Conservation (phyloP, 2,797 vertebrate genomes). For the Tapirus indicus region DNA sequence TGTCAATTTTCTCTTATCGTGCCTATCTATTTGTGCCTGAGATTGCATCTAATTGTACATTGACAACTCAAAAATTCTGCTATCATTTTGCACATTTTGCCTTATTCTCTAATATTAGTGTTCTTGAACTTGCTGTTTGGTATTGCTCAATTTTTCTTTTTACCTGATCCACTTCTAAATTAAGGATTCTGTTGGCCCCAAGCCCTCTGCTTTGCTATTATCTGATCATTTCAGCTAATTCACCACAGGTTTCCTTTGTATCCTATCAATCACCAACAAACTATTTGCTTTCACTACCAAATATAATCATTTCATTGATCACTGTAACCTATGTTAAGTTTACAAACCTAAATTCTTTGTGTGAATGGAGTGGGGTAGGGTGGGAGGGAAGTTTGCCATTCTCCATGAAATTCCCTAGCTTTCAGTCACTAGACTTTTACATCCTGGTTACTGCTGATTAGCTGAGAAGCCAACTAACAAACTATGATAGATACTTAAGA, state of each 20-base stretch:
- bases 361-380: accelerated
- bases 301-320: not conserved
- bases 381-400: not conserved
- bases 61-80: not conserved
- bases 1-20: not conserved
- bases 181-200: not conserved
- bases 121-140: not conserved
- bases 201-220: not conserved
- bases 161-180: not conserved
- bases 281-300: not conserved
- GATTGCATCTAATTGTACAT: not conserved
- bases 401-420: not conserved
- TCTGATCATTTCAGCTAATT: not conserved
- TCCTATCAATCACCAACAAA: not conserved
- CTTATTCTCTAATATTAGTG: not conserved
- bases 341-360: not conserved
- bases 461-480: not conserved
- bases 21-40: not conserved
- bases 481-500: not conserved
- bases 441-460: not conserved
- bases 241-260: not conserved
- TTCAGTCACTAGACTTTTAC: not conserved
- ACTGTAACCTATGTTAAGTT: not conserved
- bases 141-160: not conserved
- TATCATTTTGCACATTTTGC: not conserved